Evolutionary conservation across 2,888 invertebrate genomes (phyloP), one percentile per base, ranked within the genome.

Genomic region (Stratiomys singularior): DNA sequence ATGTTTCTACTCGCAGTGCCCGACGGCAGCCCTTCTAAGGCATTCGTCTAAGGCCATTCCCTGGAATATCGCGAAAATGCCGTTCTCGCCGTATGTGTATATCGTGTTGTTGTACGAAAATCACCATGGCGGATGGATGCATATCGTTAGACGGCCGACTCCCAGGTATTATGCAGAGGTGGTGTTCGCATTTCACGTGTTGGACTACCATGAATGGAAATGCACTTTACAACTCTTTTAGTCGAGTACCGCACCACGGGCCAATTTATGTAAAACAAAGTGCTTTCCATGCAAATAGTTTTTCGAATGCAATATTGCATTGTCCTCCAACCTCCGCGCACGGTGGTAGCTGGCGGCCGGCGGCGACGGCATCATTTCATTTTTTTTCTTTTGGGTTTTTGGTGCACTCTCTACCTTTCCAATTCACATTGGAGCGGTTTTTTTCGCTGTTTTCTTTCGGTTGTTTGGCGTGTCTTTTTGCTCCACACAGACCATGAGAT

Each of bases 161-260:
- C n/a, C 15, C 21, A 18, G 46, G 18, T 7, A 67, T 30, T 60
- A 13, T 64, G 30, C 64, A 64, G 64, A 30, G 64, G 64, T 64
- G 64, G 64, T 64, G 28, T 47, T 72, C 52, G 25, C 72, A 56
- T 58, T 72, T 72, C 72, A 72, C 56, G 58, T 72, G 58, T 72
- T 72, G 58, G 72, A 72, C 56, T 56, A 56, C 72, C 72, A 56
- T 72, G 56, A 72, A 72, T 72, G 72, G 72, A 58, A 72, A 72
- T 72, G 72, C 72, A 72, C 72, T 72, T 72, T 72, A 72, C 72
- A 72, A 72, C 72, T 72, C 72, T 72, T 72, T 72, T 58, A 72
- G 72, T 58, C 72, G 72, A 58, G 72, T 72, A 72, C 72, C 72
- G 72, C 72, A 72, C 72, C 72, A 72, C 56, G 30, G 72, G 72